Base-by-base conservation (phyloP, 64 coral and sea anemone species). In the Montipora cactus region DNA sequence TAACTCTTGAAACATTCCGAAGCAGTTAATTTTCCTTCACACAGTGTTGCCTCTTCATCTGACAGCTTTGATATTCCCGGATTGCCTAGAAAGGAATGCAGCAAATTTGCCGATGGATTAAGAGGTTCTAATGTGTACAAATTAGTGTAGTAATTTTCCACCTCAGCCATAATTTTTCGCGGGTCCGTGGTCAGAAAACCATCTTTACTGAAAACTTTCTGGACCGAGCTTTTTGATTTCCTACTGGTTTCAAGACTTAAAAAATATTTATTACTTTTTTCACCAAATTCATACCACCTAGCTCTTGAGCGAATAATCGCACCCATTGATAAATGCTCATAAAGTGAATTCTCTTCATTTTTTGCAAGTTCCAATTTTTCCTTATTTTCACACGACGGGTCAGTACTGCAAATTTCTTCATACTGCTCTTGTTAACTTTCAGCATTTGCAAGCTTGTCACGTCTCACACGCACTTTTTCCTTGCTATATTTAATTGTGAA, bases 401-500 rank as follows among this genome's bases (percentile, higher is more conserved):
- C 61, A 66, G 15, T 66, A 66, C 61, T 14, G 61, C 61, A 66
- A 66, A 66, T 66, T 66, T 55, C 52, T 55, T 55, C 52, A 55
- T 55, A 55, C 52, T 55, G 52, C 52, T 10, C 3, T 4, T 1
- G 61, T 66, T 19, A 66, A 15, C 61, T 13, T 66, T 66, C 61
- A 66, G 15, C 61, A 66, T 66, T 18, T 66, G 61, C 61, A 66
- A 66, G 61, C 61, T 66, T 66, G 19, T 66, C 61, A 66, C 61
- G 61, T 66, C 61, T 66, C 61, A 55, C 9, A 55, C 52, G 0
- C 61, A 80, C 83, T 80, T 93, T 93, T 5, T 87, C 25, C 87
- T 88, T 93, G 53, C 91, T 55, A 67, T 52, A 93, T 28, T 44
- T 37, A 5, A 87, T 93, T 87, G 91, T 79, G 76, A 79, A 82